Base-by-base conservation (phyloP, 2,797 vertebrate genomes). In the Psittacula derbiana region DNA sequence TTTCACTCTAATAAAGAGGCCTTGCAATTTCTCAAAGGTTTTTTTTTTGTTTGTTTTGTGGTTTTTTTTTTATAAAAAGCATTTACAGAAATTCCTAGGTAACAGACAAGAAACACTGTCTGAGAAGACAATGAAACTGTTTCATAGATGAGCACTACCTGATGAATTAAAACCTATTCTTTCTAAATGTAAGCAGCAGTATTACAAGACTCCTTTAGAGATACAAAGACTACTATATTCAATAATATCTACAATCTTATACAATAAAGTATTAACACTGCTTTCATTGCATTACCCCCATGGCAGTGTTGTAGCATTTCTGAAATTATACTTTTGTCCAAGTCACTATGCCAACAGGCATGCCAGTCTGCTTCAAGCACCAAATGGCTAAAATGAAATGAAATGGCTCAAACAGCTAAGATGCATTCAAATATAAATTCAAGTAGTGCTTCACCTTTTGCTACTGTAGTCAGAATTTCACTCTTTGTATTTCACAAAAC, bases 241-340 rank as follows among this genome's bases (percentile, higher is more conserved):
- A 83, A 70, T 55, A 85, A 20, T 53, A 82, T 11, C 50, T 74
- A 80, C 0, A 3, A 25, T 80, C 24, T 60, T 49, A 60, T 2
- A 80, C 15, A 89, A 80, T 28, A 78, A 86, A 89, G 75, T 53
- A 72, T 17, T 47, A 91, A 89, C 38, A 82, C n/a, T 36, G 64
- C 49, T 80, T 91, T 86, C 69, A 90, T 7, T 62, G 41, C 58
- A 72, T 43, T 71, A 80, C 41, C 69, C 74, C 21, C 75, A 86
- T 2, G 24, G 72, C 84, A 89, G 44, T 13, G 13, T 28, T 73
- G 71, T 13, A 88, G 78, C 62, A 85, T 60, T 94, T 92, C 80
- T 92, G 86, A 86, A 93, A 88, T 84, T 30, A 81, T 6, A 88
- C 50, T 95, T 92, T 19, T 58, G 43, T 80, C 53, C 86, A 66